Conservation (phyloP, 2,797 vertebrate species). For the Champsocephalus esox region DNA sequence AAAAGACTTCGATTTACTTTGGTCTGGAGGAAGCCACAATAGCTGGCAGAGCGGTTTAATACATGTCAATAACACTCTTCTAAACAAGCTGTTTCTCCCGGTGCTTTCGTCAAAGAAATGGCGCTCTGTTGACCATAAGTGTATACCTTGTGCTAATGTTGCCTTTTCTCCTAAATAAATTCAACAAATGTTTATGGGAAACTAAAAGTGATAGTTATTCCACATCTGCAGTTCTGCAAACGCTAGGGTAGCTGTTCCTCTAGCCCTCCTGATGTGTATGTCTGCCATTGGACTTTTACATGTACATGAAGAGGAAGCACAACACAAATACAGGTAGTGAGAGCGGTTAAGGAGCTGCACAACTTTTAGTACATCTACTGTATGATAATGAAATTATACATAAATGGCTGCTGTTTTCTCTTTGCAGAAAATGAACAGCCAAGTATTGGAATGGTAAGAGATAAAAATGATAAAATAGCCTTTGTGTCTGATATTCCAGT, state of each 20-base stretch:
- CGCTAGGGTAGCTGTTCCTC: constrained; percentile 39
- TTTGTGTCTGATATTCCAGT: neutral
- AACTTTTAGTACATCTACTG: neutral
- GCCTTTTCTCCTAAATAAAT: neutral
- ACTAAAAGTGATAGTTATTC: neutral
- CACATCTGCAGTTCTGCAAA: constrained; percentile 43
- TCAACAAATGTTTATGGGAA: neutral
- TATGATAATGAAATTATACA: neutral
- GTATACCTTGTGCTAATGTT: constrained; percentile 4
- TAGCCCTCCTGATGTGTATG: constrained; percentile 47
- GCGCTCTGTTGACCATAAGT: constrained; percentile 40
- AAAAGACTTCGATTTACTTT: constrained; percentile 63
- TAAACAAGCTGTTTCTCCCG: constrained; percentile 49
- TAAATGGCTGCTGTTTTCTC: neutral
- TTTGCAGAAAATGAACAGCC: constrained; percentile 48
- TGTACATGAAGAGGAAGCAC: constrained; percentile 56
- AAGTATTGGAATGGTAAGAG: constrained; percentile 59
- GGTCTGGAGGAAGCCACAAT: constrained; percentile 34
- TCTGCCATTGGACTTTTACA: constrained; percentile 48
- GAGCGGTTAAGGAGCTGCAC: neutral
- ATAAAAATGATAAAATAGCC: neutral
- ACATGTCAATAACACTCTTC: constrained; percentile 36
- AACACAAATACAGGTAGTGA: constrained; percentile 47
- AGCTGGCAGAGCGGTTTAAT: constrained; percentile 22
- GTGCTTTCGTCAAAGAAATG: constrained; percentile 49